Percentiles rank a stretch among this genome's conserved stretches.
Evolutionary conservation across 2,888 invertebrate genomes (phyloP).

Genomic region (Drosophila aldrichi): DNA sequence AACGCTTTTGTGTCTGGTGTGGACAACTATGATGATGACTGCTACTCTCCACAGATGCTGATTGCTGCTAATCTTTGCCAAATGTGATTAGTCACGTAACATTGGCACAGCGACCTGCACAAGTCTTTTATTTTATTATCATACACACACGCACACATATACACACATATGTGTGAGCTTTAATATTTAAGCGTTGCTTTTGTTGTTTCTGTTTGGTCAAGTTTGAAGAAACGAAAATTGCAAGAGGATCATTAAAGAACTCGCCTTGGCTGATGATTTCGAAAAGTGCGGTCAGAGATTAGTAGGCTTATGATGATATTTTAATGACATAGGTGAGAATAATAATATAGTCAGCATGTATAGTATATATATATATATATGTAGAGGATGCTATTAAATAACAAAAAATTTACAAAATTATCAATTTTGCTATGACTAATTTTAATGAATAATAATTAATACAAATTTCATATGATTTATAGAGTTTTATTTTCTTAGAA

Average conservation of each 20-base stretch:
- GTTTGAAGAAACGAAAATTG: conserved; percentile 18
- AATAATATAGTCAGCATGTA: background rate
- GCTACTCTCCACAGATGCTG: conserved; percentile 60
- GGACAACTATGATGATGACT: conserved; percentile 80
- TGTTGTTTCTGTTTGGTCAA: conserved; percentile 12
- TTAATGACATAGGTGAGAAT: conserved; percentile 33
- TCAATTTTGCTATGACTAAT: background rate
- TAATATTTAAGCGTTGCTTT: conserved; percentile 21
- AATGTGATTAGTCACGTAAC: conserved; percentile 83
- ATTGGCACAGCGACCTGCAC: conserved; percentile 63
- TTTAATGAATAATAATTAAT: background rate
- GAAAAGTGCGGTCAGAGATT: conserved; percentile 35
- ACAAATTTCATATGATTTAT: background rate
- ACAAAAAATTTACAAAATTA: background rate
- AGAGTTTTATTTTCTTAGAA: background rate
- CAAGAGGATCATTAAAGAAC: conserved; percentile 43
- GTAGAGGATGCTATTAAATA: background rate
- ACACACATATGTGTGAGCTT: background rate
- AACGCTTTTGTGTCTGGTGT: conserved; percentile 73
- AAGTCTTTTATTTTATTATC: conserved; percentile 24
- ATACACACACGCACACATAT: background rate
- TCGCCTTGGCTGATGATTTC: conserved; percentile 16
- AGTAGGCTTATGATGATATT: conserved; percentile 31
- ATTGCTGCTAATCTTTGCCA: conserved; percentile 77
- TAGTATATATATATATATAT: background rate